Percentiles rank a stretch among this genome's conserved stretches.
Evolutionary conservation across 2,797 vertebrate genomes (phyloP).

Genomic region (Danio jaintianensis): DNA sequence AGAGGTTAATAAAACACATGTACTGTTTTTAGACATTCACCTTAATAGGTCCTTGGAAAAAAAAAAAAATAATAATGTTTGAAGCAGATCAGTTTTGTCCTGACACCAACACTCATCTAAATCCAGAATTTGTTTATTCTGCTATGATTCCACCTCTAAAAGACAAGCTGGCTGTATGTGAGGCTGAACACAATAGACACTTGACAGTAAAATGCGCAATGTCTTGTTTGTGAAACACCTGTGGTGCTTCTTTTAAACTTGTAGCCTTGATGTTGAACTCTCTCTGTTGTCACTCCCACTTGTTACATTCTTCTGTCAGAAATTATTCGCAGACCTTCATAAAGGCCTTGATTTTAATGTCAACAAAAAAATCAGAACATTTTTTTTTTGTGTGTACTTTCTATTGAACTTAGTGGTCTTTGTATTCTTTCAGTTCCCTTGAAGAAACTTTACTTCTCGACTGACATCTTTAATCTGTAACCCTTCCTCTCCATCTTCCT

Average conservation of each 20-base stretch:
- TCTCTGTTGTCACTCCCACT: neutral
- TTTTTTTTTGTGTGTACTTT: neutral
- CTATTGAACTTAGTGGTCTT: neutral
- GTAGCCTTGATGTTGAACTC: neutral
- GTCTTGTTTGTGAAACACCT: neutral
- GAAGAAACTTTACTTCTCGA: neutral
- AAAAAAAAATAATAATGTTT: conserved; percentile 45
- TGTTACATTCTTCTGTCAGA: neutral
- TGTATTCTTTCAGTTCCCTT: neutral
- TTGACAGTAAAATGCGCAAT: neutral
- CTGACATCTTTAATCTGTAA: neutral
- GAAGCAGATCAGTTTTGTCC: conserved; percentile 39
- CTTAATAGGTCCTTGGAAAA: conserved; percentile 45
- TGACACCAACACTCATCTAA: conserved; percentile 13
- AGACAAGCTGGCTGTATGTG: neutral
- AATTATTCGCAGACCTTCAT: neutral
- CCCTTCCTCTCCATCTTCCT: neutral
- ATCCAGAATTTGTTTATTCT: conserved; percentile 21
- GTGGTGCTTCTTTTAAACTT: neutral
- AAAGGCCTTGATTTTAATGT: neutral
- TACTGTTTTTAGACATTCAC: conserved; percentile 47
- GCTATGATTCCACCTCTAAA: neutral
- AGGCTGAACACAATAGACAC: neutral
- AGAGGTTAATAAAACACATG: conserved; percentile 46
- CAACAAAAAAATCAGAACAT: neutral